These are phyloP conservation scores for Drosophila navojoa DNA, from an alignment of 1,140 invertebrate species.

Conservation along the genomic window DNA sequence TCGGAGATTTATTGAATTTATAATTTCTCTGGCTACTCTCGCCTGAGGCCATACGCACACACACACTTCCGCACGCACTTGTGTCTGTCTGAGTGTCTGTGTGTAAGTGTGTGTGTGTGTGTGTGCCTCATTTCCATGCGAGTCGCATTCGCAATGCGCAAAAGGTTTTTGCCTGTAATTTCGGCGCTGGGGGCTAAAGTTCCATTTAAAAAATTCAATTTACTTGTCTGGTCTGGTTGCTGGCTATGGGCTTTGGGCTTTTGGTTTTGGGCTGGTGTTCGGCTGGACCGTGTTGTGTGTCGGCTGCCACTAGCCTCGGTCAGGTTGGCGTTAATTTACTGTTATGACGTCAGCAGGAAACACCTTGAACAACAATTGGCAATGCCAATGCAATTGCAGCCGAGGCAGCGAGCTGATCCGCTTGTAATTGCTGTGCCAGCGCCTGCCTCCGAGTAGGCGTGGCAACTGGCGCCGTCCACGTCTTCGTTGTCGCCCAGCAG, in stretches of 20 bases:
- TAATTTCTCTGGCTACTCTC: constrained; percentile 24
- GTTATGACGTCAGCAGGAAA: constrained; percentile 64
- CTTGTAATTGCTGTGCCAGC: constrained; percentile 69
- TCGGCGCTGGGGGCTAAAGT: constrained; percentile 9
- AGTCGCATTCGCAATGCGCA: constrained; percentile 37
- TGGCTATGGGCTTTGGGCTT: too few relatives aligned
- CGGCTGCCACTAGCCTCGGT: constrained; percentile 9
- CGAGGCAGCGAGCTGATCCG: constrained; percentile 33
- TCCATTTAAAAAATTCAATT: constrained; percentile 53
- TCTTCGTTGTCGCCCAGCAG: constrained; percentile 33
- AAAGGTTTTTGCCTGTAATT: constrained; percentile 41
- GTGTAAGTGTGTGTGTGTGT: too few relatives aligned
- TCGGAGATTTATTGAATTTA: too few relatives aligned
- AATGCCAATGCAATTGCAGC: constrained; percentile 31
- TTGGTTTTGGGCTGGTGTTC: neutral
- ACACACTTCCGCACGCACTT: neutral
- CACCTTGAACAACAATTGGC: constrained; percentile 31
- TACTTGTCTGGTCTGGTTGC: constrained; percentile 17
- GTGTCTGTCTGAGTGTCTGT: too few relatives aligned
- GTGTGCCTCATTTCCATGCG: constrained; percentile 36
- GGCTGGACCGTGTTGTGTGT: neutral
- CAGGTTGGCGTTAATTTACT: constrained; percentile 63
- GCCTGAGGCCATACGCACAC: constrained; percentile 1
- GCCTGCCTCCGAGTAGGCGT: constrained; percentile 69
- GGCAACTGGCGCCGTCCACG: constrained; percentile 49